Conservation (phyloP, 2,113 vertebrate genomes). For the Aegotheles bennettii region DNA sequence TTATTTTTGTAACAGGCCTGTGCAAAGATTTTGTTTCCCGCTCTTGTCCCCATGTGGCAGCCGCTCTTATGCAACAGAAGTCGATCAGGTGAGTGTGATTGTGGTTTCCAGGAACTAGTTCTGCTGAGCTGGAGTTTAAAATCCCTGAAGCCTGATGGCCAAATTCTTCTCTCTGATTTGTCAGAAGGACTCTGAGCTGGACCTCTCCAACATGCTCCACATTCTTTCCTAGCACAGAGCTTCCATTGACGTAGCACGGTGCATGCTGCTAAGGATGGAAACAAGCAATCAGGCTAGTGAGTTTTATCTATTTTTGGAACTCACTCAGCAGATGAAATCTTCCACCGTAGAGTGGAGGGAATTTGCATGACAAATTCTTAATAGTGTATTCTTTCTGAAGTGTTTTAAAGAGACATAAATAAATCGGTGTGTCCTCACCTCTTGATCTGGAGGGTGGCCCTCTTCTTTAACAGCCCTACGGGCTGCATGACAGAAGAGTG, state of each 20-base stretch:
- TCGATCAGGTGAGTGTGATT: constrained; percentile 66
- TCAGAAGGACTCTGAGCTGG: not conserved
- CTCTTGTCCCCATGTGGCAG: not conserved
- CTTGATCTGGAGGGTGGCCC: not conserved
- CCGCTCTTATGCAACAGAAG: constrained; percentile 59
- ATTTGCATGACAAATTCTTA: not conserved
- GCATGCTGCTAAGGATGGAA: constrained; percentile 31
- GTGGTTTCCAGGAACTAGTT: not conserved
- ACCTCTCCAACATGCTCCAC: not conserved
- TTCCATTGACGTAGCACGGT: not conserved
- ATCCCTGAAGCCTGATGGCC: not conserved
- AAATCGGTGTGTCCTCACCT: not conserved
- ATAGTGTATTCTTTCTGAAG: not conserved
- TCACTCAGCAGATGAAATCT: not conserved
- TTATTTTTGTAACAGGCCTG: constrained; percentile 31
- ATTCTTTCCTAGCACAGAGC: constrained; percentile 1
- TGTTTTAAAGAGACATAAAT: not conserved
- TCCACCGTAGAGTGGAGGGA: not conserved
- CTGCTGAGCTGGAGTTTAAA: not conserved
- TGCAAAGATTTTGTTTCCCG: constrained; percentile 21
- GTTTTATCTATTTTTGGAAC: constrained; percentile 47
- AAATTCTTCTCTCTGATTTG: not conserved
- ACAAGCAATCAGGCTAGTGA: not conserved
- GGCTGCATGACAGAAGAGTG: not conserved
- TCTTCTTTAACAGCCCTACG: not conserved